Percentiles rank a stretch among this genome's conserved stretches.
Evolutionary conservation across 2,888 invertebrate species (phyloP).

Genomic region (Catocala sponsa): DNA sequence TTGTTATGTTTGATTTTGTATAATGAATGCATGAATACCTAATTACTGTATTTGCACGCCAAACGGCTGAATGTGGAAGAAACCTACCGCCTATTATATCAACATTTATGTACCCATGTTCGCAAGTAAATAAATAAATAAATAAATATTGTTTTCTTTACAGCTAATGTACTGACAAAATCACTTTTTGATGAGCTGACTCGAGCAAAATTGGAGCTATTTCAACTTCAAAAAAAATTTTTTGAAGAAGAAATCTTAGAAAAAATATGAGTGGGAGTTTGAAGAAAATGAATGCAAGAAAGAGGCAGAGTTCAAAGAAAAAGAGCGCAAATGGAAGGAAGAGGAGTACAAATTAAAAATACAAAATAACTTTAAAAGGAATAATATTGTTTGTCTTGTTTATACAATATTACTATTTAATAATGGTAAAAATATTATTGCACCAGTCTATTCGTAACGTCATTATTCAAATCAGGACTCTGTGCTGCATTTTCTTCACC

Average conservation of each 20-base stretch:
- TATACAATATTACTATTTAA: background rate
- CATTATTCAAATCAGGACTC: constrained; percentile 9
- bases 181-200: constrained; percentile 15
- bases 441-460: constrained; percentile 3
- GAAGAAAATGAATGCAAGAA: constrained; percentile 5
- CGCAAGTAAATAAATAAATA: too few relatives aligned
- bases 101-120: too few relatives aligned
- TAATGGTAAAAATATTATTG: constrained; percentile 11
- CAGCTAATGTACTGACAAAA: constrained; percentile 3
- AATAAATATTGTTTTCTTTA: background rate
- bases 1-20: too few relatives aligned
- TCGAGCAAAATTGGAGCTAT: constrained; percentile 16
- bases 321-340: constrained; percentile 25
- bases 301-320: constrained; percentile 15
- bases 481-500: too few relatives aligned
- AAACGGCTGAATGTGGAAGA: too few relatives aligned
- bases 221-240: constrained; percentile 18
- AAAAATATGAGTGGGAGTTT: constrained; percentile 19
- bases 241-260: constrained; percentile 15
- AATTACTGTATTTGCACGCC: too few relatives aligned
- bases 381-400: constrained; percentile 7
- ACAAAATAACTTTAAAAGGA: constrained; percentile 21
- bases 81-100: too few relatives aligned
- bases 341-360: constrained; percentile 25
- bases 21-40: too few relatives aligned